phyloP scores from a whole-genome alignment of 1,140 invertebrate species.

The Meloidogyne floridensis region DNA sequence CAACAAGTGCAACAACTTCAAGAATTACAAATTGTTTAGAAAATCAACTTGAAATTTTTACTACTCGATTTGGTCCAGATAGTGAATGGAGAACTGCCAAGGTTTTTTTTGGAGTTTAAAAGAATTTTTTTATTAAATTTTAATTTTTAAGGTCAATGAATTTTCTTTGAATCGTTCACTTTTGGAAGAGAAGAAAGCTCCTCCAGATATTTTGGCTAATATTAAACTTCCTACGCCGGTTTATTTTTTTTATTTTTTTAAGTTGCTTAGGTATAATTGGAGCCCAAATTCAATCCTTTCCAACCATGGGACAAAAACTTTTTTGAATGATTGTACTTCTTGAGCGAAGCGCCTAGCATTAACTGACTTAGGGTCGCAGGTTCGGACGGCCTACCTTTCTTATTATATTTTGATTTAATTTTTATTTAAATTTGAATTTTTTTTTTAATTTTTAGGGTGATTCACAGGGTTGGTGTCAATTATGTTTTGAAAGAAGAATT shows the following conservation, averaged over 20 bases:
- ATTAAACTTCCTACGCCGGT: constrained; percentile 22
- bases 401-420: too few relatives aligned
- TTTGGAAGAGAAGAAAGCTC: constrained; percentile 11
- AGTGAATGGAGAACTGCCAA: constrained; percentile 38
- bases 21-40: not conserved
- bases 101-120: constrained; percentile 9
- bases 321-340: too few relatives aligned
- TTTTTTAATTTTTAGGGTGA: constrained; percentile 26
- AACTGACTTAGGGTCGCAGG: too few relatives aligned
- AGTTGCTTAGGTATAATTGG: too few relatives aligned
- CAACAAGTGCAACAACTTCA: not conserved
- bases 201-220: constrained; percentile 3
- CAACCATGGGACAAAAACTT: too few relatives aligned
- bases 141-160: constrained; percentile 34
- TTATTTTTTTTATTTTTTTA: not conserved
- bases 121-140: not conserved
- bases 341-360: too few relatives aligned
- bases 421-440: not conserved
- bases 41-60: not conserved
- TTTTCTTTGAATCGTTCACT: constrained; percentile 33
- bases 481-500: constrained; percentile 33
- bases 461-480: constrained; percentile 28
- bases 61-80: constrained; percentile 25
- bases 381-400: too few relatives aligned
- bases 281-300: too few relatives aligned